A percentile compares a stretch with the other conserved stretches of the same genome.
phyloP scores from a whole-genome alignment of 2,888 invertebrate species.

The Drosophila infuscata region DNA sequence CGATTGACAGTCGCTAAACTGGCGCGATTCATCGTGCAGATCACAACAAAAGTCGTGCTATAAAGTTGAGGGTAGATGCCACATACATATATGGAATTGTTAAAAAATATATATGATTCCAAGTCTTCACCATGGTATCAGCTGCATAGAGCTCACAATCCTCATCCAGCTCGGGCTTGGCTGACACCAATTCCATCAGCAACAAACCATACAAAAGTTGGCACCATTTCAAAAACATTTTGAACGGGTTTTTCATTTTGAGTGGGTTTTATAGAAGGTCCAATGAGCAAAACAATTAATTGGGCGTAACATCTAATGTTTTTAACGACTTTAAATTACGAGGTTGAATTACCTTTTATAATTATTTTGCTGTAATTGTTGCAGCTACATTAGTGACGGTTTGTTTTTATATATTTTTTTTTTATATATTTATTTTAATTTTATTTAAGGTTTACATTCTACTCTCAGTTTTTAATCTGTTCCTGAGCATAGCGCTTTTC shows the following conservation, averaged over 20 bases:
- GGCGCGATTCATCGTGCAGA: slow-evolving; percentile 69
- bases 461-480: background rate
- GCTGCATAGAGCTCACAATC: slow-evolving; percentile 69
- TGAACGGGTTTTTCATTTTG: background rate
- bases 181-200: slow-evolving; percentile 2
- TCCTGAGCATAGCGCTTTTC: slow-evolving; percentile 28
- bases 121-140: slow-evolving; percentile 64
- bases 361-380: slow-evolving; percentile 40
- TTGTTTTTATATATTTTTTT: background rate
- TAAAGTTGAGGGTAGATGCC: background rate
- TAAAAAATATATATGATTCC: background rate
- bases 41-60: slow-evolving; percentile 79
- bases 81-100: no score
- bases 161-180: slow-evolving; percentile 40
- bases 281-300: slow-evolving; percentile 39
- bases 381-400: background rate
- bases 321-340: slow-evolving; percentile 56
- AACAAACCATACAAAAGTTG: slow-evolving; percentile 10
- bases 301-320: slow-evolving; percentile 59
- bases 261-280: slow-evolving; percentile 51
- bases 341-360: slow-evolving; percentile 54
- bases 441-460: background rate
- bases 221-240: slow-evolving; percentile 29
- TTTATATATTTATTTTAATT: no score
- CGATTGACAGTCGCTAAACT: slow-evolving; percentile 66